Base-by-base conservation (phyloP, 2,888 invertebrate genomes). In the Volucella zonaria region DNA sequence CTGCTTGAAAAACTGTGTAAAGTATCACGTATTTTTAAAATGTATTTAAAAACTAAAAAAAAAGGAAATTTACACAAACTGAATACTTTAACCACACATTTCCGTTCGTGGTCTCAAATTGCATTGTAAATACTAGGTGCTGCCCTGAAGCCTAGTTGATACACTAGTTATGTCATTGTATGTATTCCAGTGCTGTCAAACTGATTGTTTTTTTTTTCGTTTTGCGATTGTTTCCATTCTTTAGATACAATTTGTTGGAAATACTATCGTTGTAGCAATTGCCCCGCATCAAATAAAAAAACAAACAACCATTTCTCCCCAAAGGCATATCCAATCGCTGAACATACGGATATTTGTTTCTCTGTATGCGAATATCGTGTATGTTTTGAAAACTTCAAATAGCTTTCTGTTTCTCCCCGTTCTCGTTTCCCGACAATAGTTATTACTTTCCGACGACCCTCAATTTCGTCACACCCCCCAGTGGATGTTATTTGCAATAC, bases 111-210 rank as follows among this genome's bases (percentile, higher is more conserved):
- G 12, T 54, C 31, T 3, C 12, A 12, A 54, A 8, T 23, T 23
- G 11, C 14, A 40, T 58, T 14, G 11, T 23, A 66, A 66, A 52
- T 43, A 66, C 42, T 43, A 67, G 67, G 15, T 43, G 42, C 15
- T 0, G 47, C 58, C 67, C 67, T 18, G 10, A 3, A 15, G 51
- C 18, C 31, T 78, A 64, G 64, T 59, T 78, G 51, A 15, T 14
- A 47, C 47, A 75, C 45, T 71, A 76, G 31, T 31, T 31, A 31
- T 31, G 31, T 6, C 31, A 71, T 82, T 66, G 70, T 49, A 31
- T 52, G n/a, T 49, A 52, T 66, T 66, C 51, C 71, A 79, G 54
- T 54, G 12, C n/a, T 71, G 76, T 76, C 70, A 71, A 82, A 66
- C 71, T 18, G 49, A 56, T 70, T 54, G 23, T 59, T 62, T 56